Evolutionary conservation across 2,797 vertebrate species (phyloP), one percentile per base, ranked within the genome.

Genomic region (Rhadinocentrus ornatus): DNA sequence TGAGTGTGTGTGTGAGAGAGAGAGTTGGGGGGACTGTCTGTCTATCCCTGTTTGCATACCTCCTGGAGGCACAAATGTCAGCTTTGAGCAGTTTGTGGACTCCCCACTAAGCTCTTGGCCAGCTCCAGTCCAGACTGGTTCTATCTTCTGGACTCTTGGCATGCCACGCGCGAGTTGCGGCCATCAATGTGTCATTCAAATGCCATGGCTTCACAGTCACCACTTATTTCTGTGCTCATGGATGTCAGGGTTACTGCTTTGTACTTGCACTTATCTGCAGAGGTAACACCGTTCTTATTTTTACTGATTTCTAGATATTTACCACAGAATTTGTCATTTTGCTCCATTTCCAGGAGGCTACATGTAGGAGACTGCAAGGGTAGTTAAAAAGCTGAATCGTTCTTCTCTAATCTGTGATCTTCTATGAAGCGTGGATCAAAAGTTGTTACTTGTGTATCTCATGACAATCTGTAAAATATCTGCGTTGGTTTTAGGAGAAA

Each of bases 21-120:
- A 31, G 29, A 31, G 29, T 73, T 72, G 67, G 35, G 31, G 74
- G 68, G 71, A 89, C 91, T 87, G 89, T 86, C 90, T 89, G 90
- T 90, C 91, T 87, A 83, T 89, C 90, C 92, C 82, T 91, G 91
- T 94, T 92, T 93, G 90, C 89, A 90, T 91, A 89, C 94, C 93
- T 95, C 93, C 94, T 93, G 93, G 91, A 93, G 93, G 93, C 92
- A 91, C 94, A 95, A 95, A 95, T 95, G 94, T 94, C 94, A 94
- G 93, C 91, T 93, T 91, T 91, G 93, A 95, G 93, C 93, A 93
- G 93, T 94, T 94, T 95, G 94, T 89, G 89, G 94, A 94, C 94
- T 94, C 94, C 94, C 94, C 86, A 93, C 94, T 93, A 94, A 94
- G 94, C 93, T 91, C 91, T 94, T 95, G 94, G 94, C 93, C 92